phyloP scores from a whole-genome alignment of 53 echinoderm and acorn worm genomes.

The Paracentrotus lividus region DNA sequence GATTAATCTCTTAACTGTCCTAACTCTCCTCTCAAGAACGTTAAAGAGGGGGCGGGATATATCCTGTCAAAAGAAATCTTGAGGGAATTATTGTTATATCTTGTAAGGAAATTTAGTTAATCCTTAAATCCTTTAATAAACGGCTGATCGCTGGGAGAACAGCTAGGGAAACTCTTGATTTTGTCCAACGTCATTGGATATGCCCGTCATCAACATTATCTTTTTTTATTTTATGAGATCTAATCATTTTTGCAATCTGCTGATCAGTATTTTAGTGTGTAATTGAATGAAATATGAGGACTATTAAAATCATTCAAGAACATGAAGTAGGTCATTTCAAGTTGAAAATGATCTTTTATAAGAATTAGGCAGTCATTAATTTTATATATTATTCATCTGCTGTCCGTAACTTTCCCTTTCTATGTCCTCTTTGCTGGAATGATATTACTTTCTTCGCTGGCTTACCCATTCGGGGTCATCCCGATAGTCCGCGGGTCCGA shows the following conservation, averaged over 20 bases:
- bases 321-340: not conserved
- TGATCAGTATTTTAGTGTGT: not conserved
- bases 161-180: constrained; percentile 10
- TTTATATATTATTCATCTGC: not conserved
- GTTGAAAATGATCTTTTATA: too few relatives aligned
- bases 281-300: constrained; percentile 20
- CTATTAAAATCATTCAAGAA: not conserved
- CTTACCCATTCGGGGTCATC: too few relatives aligned
- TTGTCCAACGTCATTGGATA: not conserved
- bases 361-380: not conserved
- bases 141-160: not conserved
- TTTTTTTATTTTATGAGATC: not conserved
- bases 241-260: constrained; percentile 35
- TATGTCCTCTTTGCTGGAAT: too few relatives aligned
- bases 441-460: too few relatives aligned
- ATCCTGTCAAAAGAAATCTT: constrained; percentile 8
- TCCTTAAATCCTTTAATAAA: constrained; percentile 18
- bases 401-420: not conserved
- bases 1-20: not conserved
- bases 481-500: too few relatives aligned
- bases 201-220: constrained; percentile 3
- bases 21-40: not conserved
- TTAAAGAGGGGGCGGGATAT: not conserved
- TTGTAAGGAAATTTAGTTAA: constrained; percentile 6
- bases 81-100: constrained; percentile 12